Conservation (phyloP, 2,797 vertebrate genomes). For the Vespertilio murinus region DNA sequence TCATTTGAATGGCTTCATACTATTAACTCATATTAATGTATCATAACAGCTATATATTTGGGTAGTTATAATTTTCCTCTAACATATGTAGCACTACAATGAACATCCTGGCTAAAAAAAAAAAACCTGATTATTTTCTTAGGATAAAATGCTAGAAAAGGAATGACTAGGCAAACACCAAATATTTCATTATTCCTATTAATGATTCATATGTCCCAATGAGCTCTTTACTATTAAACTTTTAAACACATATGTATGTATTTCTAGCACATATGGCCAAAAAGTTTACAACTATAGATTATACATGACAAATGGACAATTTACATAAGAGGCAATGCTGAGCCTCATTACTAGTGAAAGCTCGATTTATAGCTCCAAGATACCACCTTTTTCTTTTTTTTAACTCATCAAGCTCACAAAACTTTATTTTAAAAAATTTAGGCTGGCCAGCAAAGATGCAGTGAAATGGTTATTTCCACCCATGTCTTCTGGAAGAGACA, state of each 20-base stretch:
- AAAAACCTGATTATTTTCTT: constrained; percentile 27
- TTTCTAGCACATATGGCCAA: constrained; percentile 3
- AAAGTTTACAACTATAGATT: background rate
- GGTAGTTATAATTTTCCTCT: background rate
- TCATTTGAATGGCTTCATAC: background rate
- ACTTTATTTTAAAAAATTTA: background rate
- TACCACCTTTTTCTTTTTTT: background rate
- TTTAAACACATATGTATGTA: background rate
- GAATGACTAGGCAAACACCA: constrained; percentile 5
- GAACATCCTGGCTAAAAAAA: background rate
- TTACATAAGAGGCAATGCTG: background rate
- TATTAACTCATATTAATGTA: background rate
- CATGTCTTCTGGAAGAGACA: background rate
- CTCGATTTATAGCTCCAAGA: background rate
- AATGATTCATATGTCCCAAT: background rate
- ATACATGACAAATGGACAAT: background rate
- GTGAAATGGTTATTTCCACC: background rate
- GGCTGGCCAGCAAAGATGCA: background rate
- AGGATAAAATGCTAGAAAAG: background rate
- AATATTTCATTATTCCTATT: constrained; percentile 20
- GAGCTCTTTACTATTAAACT: background rate
- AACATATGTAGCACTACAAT: background rate
- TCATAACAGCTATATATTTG: background rate
- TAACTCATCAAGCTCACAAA: background rate
- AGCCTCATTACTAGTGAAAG: background rate